Evolutionary conservation across 2,888 invertebrate species (phyloP).

Genomic region (Ormyrus labotus): DNA sequence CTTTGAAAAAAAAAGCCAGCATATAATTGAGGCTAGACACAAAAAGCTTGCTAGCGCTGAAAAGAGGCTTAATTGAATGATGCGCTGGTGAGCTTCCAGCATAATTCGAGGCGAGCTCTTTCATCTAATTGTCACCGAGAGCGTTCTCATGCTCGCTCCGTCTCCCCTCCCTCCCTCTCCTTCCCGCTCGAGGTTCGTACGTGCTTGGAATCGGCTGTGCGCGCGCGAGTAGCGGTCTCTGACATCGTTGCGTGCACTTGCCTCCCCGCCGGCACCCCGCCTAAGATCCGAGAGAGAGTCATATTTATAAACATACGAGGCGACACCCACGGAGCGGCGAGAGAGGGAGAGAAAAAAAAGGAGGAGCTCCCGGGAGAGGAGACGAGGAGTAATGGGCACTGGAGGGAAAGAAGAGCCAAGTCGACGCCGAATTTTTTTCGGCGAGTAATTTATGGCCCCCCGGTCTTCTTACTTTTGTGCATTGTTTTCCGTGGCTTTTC

Average conservation of each 20-base stretch:
- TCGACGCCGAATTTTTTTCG: too few species aligned
- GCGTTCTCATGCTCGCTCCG: conserved; percentile 25
- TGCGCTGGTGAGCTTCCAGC: conserved; percentile 3
- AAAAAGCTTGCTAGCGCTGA: not conserved
- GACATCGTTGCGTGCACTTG: not conserved
- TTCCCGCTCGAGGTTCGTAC: not conserved
- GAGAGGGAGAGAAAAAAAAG: not conserved
- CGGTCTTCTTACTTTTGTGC: too few species aligned
- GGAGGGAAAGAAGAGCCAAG: too few species aligned
- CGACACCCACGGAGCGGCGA: conserved; percentile 39
- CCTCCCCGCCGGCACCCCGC: not conserved
- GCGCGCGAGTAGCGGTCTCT: conserved; percentile 8
- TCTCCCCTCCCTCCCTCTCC: not conserved
- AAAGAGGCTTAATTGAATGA: conserved; percentile 40
- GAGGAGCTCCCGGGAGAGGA: not conserved
- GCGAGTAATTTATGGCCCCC: too few species aligned
- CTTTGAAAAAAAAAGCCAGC: not conserved
- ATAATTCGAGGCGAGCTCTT: conserved; percentile 31
- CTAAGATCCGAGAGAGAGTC: conserved; percentile 24
- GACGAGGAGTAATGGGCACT: too few species aligned
- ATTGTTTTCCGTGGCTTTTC: too few species aligned
- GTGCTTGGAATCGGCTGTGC: conserved; percentile 30
- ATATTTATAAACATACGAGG: conserved; percentile 48
- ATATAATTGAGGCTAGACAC: not conserved
- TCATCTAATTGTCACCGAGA: conserved; percentile 51